Percentiles rank a stretch among this genome's conserved stretches.
Conservation (phyloP, 2,888 invertebrate species). For the Caenorhabditis sp. region DNA sequence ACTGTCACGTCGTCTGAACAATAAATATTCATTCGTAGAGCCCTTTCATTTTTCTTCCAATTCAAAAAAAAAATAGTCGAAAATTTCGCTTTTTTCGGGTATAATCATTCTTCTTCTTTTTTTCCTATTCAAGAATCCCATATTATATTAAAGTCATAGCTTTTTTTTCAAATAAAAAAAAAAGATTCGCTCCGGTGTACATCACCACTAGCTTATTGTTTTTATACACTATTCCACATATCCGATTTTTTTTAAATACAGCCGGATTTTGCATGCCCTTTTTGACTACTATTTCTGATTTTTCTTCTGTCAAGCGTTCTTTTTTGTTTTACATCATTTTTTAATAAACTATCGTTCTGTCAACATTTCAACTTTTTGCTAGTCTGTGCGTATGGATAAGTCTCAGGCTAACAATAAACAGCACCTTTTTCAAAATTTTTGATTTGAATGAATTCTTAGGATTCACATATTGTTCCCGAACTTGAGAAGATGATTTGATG, state of each 20-base stretch:
- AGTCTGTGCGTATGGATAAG: too few relatives aligned
- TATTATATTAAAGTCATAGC: background rate
- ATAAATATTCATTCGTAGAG: background rate
- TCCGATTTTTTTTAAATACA: background rate
- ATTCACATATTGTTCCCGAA: too few relatives aligned
- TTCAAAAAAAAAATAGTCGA: background rate
- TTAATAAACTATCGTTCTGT: too few relatives aligned
- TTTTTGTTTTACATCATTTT: background rate
- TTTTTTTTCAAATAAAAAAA: background rate
- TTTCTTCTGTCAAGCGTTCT: background rate
- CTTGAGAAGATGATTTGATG: too few relatives aligned
- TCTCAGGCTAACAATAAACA: too few relatives aligned
- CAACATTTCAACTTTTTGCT: too few relatives aligned
- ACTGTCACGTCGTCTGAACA: conserved; percentile 15
- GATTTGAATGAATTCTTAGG: too few relatives aligned
- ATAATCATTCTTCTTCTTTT: background rate
- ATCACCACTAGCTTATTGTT: background rate
- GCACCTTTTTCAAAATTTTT: too few relatives aligned
- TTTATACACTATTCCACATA: background rate
- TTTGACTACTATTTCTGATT: background rate
- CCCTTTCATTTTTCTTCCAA: background rate
- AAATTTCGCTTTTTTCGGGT: background rate
- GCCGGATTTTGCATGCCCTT: background rate
- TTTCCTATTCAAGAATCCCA: background rate
- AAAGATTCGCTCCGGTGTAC: background rate